Evolutionary conservation across 2,888 invertebrate species (phyloP), one percentile per base, ranked within the genome.

Genomic region (Malacosoma neustria): DNA sequence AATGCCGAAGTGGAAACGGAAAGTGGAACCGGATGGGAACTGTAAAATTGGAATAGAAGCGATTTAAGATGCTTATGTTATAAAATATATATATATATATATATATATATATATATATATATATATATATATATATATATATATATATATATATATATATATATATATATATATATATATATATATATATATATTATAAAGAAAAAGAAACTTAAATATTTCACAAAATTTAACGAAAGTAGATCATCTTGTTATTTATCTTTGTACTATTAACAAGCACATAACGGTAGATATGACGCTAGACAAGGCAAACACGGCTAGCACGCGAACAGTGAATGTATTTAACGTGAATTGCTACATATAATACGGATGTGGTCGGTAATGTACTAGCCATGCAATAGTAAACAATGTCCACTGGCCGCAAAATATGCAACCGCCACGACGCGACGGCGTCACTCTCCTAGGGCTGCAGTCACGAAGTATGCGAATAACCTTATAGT

Each of bases 341-440:
- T 40, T 48, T 40, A 38, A 32, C 39, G 33, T 38, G 36, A 38
- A 46, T 46, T 45, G 36, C 39, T 43, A 44, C 36, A 41, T 41
- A 35, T 33, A 38, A 44, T 41, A 36, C 40, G 39, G 46, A 46
- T 43, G 40, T 46, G 38, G 43, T 31, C 33, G 32, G 39, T 45
- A 43, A 43, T 42, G 39, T 42, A 47, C 42, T 42, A 41, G 15
- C 33, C 42, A 40, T 39, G 42, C 38, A 38, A 42, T 40, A 37
- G 36, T 39, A 38, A 38, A 38, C 38, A 34, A 30, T 32, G 34
- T 34, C 31, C 38, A 32, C 32, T 14, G 32, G 30, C 37, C 34
- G 29, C 38, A 32, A 22, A 33, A 31, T 31, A 38, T 30, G 38
- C 34, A 34, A 29, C 34, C 34, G 31, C 14, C 11, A 34, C 29